Evolutionary conservation across 2,888 invertebrate genomes (phyloP), one percentile per base, ranked within the genome.

Genomic region (Heliconius ethilla): DNA sequence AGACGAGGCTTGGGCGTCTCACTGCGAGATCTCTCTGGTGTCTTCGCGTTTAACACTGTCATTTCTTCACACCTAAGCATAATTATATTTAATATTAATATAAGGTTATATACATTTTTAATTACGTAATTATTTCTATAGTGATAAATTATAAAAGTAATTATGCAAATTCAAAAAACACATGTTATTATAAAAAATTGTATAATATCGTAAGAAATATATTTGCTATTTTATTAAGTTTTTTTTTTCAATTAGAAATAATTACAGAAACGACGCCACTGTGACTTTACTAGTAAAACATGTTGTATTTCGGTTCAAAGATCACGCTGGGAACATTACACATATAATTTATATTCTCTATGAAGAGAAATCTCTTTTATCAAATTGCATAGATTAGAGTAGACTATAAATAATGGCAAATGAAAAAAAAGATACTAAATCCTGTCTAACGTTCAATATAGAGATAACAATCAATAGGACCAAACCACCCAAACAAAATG

Each of bases 11-110:
- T 92, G 25, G 94, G 94, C 37, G 93, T 90, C 62, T 85, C 85
- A 4, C 94, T 90, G 13, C 91, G 88, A 55, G 92, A 87, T 83
- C 90, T 86, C 40, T 91, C 90, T n/a, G 89, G 86, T 5, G 88
- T 87, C 82, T 89, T 92, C 78, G 88, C 85, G 73, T 90, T 89
- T 79, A 94, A 84, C 18, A 94, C 91, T 80, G 90, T 91, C 94
- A 94, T 94, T 84, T 94, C 94, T 87, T 94, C 94, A 80, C 90
- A 91, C 82, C 94, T 94, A 89, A n/a, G 89, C 89, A 84, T 59
- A 82, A 70, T 27, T 51, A 25, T 37, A 29, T 74, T 37, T 25
- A 13, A 67, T 69, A 69, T 69, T 3, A 40, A 40, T 37, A 25
- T 67, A 67, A 13, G 3, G 3, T 25, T 25, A 25, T 15, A 37